These are phyloP conservation scores for Myotis vivesi DNA, from an alignment of 2,797 vertebrate species.

Conservation along the genomic window DNA sequence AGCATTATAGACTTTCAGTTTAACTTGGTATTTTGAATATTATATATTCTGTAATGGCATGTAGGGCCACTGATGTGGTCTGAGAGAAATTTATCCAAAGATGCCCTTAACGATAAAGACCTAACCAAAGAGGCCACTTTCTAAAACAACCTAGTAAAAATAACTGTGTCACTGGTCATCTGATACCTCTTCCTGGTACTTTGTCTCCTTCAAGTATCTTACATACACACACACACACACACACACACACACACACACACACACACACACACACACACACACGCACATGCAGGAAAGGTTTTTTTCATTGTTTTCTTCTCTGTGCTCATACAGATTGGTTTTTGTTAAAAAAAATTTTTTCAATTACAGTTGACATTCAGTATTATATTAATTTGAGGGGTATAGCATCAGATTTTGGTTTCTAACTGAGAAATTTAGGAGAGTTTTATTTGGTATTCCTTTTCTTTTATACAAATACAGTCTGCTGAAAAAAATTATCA, in stretches of 20 bases:
- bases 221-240: too few relatives aligned
- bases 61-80: neutral
- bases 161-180: neutral
- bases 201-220: neutral
- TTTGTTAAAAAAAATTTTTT: neutral
- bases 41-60: neutral
- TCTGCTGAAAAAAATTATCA: neutral
- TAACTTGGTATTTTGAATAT: neutral
- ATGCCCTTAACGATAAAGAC: neutral
- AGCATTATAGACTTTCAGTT: neutral
- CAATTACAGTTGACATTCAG: neutral
- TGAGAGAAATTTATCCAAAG: neutral
- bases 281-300: too few relatives aligned
- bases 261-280: too few relatives aligned
- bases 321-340: neutral
- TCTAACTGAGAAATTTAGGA: neutral
- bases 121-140: neutral
- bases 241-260: too few relatives aligned
- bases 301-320: too few relatives aligned
- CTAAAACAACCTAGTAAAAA: neutral
- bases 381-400: neutral
- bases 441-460: conserved; percentile 21
- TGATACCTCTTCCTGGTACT: neutral
- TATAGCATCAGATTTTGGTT: neutral
- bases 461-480: neutral